Conservation (phyloP, 2,888 invertebrate genomes). For the Tetropium fuscum region DNA sequence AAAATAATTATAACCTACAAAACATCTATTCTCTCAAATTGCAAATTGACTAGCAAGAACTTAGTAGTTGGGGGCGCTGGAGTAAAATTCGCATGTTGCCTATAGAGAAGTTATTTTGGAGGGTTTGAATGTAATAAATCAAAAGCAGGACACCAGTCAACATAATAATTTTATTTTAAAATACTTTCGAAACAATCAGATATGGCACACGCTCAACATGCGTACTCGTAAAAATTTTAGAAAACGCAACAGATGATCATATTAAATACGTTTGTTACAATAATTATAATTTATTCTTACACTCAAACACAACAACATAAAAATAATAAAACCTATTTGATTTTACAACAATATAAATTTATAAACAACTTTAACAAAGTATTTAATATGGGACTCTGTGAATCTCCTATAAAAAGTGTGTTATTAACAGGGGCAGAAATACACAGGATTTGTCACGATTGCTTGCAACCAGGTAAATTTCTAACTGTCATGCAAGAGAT, state of each 20-base stretch:
- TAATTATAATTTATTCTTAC: constrained; percentile 29
- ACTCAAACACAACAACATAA: constrained; percentile 47
- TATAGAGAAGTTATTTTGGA: too few relatives aligned
- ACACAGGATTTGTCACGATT: constrained; percentile 68
- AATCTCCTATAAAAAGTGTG: constrained; percentile 37
- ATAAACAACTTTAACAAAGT: constrained; percentile 51
- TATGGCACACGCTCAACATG: constrained; percentile 57
- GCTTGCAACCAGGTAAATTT: constrained; percentile 72
- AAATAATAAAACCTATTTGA: constrained; percentile 57
- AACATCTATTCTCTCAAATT: too few relatives aligned
- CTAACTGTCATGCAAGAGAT: constrained; percentile 72
- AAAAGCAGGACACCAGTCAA: constrained; percentile 9
- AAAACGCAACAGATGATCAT: constrained; percentile 45
- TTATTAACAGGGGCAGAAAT: constrained; percentile 45
- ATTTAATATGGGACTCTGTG: constrained; percentile 51
- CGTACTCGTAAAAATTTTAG: constrained; percentile 41
- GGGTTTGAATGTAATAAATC: too few relatives aligned
- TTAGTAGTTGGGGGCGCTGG: too few relatives aligned
- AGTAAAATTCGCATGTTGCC: too few relatives aligned
- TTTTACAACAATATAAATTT: constrained; percentile 59
- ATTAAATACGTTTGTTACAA: constrained; percentile 51
- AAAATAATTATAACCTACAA: too few relatives aligned
- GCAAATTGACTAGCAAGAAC: too few relatives aligned
- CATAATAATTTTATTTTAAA: constrained; percentile 18
- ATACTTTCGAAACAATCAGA: constrained; percentile 38